Evolutionary conservation across 2,113 vertebrate species (phyloP).

Genomic region (Pandion haliaetus): DNA sequence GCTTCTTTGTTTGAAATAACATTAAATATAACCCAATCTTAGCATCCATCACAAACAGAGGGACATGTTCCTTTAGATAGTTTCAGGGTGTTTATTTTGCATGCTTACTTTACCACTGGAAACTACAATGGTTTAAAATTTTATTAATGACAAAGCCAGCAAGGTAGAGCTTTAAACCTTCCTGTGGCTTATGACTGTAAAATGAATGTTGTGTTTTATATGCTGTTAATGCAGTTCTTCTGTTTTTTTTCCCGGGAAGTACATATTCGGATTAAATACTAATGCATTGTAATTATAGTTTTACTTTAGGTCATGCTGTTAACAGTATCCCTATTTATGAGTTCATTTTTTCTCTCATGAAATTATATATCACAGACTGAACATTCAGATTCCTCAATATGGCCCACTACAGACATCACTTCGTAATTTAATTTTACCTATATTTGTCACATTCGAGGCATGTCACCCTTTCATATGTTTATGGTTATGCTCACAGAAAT

Average conservation of each 20-base stretch:
- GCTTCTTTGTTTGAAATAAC: background rate
- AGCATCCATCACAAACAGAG: background rate
- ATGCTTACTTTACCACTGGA: background rate
- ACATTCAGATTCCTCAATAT: background rate
- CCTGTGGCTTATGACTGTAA: background rate
- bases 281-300: background rate
- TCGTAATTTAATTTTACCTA: constrained; percentile 36
- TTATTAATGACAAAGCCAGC: background rate
- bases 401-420: background rate
- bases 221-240: background rate
- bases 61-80: background rate
- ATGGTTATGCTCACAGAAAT: constrained; percentile 47
- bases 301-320: constrained; percentile 2
- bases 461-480: constrained; percentile 11
- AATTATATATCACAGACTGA: background rate
- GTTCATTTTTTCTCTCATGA: background rate
- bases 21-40: background rate
- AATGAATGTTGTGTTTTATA: background rate
- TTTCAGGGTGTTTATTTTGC: background rate
- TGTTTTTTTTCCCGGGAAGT: background rate
- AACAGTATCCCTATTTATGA: background rate
- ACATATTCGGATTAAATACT: background rate
- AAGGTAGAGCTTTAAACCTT: background rate
- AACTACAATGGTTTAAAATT: background rate
- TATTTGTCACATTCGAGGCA: background rate